Conservation (phyloP, 2,113 vertebrate genomes). For the Lathamus discolor region DNA sequence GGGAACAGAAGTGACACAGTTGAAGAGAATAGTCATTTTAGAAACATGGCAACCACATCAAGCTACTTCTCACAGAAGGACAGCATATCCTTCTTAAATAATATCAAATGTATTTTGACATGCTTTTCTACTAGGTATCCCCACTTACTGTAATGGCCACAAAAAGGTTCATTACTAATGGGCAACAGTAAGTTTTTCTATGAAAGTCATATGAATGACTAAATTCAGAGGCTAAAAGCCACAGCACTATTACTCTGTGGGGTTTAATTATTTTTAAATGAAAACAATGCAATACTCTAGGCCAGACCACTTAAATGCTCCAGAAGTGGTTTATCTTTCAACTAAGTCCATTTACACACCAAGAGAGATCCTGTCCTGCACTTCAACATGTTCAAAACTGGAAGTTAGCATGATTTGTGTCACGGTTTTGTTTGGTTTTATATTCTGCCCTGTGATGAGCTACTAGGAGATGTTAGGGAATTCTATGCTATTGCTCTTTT, state of each 20-base stretch:
- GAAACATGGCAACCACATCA: background rate
- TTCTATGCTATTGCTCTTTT: background rate
- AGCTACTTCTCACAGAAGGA: background rate
- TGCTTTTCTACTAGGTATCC: background rate
- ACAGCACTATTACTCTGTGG: background rate
- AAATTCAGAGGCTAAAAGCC: background rate
- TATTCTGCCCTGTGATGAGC: background rate
- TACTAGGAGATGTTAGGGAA: background rate
- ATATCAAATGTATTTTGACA: background rate
- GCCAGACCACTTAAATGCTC: background rate
- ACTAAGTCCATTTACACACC: background rate
- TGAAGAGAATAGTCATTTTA: background rate
- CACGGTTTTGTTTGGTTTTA: background rate
- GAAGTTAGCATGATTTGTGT: background rate
- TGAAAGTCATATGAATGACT: background rate
- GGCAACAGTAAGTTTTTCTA: background rate
- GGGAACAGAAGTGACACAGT: background rate
- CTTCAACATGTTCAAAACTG: background rate
- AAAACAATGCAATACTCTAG: background rate
- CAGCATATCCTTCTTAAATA: background rate
- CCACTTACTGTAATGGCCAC: background rate
- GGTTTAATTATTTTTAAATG: background rate
- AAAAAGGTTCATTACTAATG: background rate
- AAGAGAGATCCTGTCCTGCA: background rate
- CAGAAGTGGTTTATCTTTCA: background rate